These are phyloP conservation scores for Drosophila fulvimacula DNA, from an alignment of 2,888 invertebrate genomes.

Conservation along the genomic window DNA sequence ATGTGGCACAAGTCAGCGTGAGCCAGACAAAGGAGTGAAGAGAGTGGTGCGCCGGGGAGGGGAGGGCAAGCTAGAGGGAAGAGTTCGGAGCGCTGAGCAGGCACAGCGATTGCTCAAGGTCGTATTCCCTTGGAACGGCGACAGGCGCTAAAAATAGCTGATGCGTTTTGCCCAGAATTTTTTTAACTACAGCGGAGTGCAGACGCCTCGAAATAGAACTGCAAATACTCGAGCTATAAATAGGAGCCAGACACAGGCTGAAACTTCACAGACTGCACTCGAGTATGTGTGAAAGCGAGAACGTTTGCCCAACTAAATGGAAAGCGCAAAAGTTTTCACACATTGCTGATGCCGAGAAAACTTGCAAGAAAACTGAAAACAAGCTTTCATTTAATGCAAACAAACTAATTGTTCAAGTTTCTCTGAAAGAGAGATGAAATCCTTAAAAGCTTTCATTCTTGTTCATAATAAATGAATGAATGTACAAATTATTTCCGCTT, in stretches of 20 bases:
- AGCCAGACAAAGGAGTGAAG: slow-evolving; percentile 25
- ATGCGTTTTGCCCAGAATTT: slow-evolving; percentile 66
- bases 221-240: slow-evolving; percentile 66
- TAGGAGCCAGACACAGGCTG: slow-evolving; percentile 46
- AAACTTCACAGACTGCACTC: slow-evolving; percentile 56
- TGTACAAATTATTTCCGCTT: background rate
- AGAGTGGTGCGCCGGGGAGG: no score
- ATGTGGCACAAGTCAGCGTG: slow-evolving; percentile 35
- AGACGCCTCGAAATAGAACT: slow-evolving; percentile 63
- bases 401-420: slow-evolving; percentile 18
- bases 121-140: slow-evolving; percentile 54
- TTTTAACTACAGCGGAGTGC: slow-evolving; percentile 44
- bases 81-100: slow-evolving; percentile 3
- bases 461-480: background rate
- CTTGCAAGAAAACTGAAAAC: slow-evolving; percentile 1
- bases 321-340: slow-evolving; percentile 23
- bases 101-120: slow-evolving; percentile 53
- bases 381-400: slow-evolving; percentile 3
- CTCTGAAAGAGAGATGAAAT: no score
- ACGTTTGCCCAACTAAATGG: slow-evolving; percentile 14
- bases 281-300: slow-evolving; percentile 6
- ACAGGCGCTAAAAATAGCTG: slow-evolving; percentile 60
- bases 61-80: background rate
- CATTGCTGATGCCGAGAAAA: background rate
- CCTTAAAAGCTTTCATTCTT: background rate